Conservation (phyloP, 2,888 invertebrate genomes). For the Allolobophora icterica region DNA sequence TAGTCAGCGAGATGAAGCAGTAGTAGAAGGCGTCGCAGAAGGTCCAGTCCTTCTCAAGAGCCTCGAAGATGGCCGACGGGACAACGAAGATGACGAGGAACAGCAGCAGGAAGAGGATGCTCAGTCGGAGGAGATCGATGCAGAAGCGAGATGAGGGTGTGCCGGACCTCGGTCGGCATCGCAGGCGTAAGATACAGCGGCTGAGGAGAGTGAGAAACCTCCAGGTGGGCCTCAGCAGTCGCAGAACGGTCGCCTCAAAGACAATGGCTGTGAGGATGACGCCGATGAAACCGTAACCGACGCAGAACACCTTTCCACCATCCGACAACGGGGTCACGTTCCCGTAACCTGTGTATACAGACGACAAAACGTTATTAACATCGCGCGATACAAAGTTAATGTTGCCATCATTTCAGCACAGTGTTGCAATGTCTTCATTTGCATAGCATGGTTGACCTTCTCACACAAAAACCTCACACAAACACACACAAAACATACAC, state of each 20-base stretch:
- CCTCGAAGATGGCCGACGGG: constrained; percentile 78
- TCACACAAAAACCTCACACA: no score
- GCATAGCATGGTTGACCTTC: no score
- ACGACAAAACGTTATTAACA: background rate
- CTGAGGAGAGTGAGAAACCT: background rate
- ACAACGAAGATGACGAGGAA: constrained; percentile 75
- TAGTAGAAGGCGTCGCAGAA: constrained; percentile 87
- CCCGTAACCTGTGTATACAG: constrained; percentile 77
- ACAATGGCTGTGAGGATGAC: constrained; percentile 85
- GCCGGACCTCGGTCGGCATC: background rate
- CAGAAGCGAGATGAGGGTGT: background rate
- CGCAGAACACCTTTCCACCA: constrained; percentile 86
- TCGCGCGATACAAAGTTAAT: no score
- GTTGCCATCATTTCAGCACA: no score
- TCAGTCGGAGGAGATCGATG: constrained; percentile 77
- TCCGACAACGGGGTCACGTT: constrained; percentile 85
- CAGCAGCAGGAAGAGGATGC: constrained; percentile 69
- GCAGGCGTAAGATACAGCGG: background rate
- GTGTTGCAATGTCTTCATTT: no score
- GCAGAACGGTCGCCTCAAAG: constrained; percentile 81
- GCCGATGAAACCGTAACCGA: constrained; percentile 81
- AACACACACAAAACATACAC: no score
- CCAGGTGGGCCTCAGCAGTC: constrained; percentile 76
- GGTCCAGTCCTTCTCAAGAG: constrained; percentile 82
- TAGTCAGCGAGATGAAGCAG: constrained; percentile 87